Percentiles rank a stretch among this genome's conserved stretches.
These are phyloP conservation scores for Phaenicophaeus curvirostris DNA, from an alignment of 2,797 vertebrate species.

Conservation along the genomic window DNA sequence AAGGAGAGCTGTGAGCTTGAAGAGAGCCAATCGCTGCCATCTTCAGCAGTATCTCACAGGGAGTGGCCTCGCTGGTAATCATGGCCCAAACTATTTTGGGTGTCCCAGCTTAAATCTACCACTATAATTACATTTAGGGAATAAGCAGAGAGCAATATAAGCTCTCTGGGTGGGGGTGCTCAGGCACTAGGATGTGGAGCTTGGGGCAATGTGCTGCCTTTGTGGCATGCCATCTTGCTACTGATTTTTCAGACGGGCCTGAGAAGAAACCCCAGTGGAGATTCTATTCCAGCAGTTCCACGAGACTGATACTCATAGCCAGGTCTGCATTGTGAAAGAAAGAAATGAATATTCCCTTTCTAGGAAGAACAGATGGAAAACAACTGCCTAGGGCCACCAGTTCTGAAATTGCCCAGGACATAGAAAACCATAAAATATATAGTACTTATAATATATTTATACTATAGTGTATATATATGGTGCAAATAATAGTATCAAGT, in stretches of 20 bases:
- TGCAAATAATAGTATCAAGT: background rate
- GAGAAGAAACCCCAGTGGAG: background rate
- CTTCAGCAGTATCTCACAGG: background rate
- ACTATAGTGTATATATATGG: background rate
- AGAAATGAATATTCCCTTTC: background rate
- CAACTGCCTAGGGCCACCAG: background rate
- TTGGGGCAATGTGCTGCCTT: background rate
- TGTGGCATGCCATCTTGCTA: accelerated
- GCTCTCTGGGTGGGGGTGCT: background rate
- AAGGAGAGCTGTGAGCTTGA: background rate
- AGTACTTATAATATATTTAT: background rate
- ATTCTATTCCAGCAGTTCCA: background rate
- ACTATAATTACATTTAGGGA: background rate
- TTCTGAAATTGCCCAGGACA: background rate
- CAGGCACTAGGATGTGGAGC: background rate
- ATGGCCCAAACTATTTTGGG: background rate
- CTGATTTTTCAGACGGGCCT: background rate
- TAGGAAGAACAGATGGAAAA: background rate
- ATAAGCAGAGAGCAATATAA: background rate
- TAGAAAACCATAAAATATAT: background rate
- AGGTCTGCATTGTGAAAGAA: background rate
- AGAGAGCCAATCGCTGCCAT: background rate
- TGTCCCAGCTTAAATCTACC: background rate
- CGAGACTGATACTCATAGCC: background rate
- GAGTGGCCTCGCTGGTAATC: background rate